These are phyloP conservation scores for Mobula hypostoma DNA, from an alignment of 2,113 vertebrate genomes.

Conservation along the genomic window DNA sequence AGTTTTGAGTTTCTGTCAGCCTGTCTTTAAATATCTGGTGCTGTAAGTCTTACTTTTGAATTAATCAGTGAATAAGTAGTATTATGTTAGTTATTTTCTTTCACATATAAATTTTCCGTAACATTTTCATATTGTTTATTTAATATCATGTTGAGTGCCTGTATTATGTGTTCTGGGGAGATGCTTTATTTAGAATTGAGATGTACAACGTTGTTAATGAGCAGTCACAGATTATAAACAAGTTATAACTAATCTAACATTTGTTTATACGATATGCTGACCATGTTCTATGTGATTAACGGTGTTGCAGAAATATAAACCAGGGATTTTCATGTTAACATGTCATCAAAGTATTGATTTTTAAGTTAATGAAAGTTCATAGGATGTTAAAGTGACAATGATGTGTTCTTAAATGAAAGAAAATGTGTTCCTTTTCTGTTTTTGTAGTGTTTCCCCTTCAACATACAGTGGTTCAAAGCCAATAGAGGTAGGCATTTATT, in stretches of 20 bases:
- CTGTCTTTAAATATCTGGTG: neutral
- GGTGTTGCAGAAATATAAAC: neutral
- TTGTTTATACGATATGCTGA: neutral
- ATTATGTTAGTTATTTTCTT: too few relatives aligned
- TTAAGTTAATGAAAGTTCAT: too few relatives aligned
- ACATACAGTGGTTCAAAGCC: too few relatives aligned
- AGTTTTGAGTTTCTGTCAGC: neutral
- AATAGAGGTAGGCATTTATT: too few relatives aligned
- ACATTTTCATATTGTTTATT: too few relatives aligned
- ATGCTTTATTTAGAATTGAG: neutral
- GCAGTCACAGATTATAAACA: neutral
- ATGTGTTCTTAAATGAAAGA: too few relatives aligned
- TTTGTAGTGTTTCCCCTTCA: too few relatives aligned
- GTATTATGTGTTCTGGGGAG: neutral
- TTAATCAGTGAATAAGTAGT: neutral
- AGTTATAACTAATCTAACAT: neutral
- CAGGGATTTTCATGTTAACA: neutral
- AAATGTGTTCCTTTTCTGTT: too few relatives aligned
- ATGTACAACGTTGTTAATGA: neutral
- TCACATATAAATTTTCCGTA: too few relatives aligned
- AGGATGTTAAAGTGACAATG: too few relatives aligned
- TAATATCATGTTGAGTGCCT: neutral
- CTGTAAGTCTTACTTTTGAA: neutral
- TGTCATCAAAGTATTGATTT: neutral
- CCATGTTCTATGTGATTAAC: neutral